phyloP scores from a whole-genome alignment of 2,797 vertebrate genomes.

The Acrocephalus scirpaceus region DNA sequence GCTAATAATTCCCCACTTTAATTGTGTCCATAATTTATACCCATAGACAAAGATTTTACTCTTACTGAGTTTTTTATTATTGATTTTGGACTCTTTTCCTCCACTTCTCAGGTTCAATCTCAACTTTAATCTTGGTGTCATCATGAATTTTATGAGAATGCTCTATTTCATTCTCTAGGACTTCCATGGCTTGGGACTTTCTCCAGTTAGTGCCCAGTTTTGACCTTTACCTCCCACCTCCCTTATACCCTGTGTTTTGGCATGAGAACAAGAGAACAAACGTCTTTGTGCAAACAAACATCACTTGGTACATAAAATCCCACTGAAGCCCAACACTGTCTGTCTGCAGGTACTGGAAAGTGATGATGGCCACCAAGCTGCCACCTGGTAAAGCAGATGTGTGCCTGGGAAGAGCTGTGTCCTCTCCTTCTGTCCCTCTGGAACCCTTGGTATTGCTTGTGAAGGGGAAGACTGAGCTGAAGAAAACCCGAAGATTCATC shows the following conservation, averaged over 20 bases:
- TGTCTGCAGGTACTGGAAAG: background rate
- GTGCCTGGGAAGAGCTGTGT: background rate
- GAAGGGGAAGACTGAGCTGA: background rate
- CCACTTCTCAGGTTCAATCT: background rate
- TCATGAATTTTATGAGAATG: background rate
- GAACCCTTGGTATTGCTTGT: background rate
- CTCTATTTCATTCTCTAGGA: background rate
- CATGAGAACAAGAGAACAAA: background rate
- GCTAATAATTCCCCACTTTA: background rate
- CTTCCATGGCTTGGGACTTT: background rate
- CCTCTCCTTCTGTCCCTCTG: background rate
- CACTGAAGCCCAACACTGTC: background rate
- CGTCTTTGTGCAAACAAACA: background rate
- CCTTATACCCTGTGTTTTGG: background rate
- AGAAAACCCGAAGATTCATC: background rate
- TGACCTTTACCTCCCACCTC: background rate
- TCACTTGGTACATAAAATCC: background rate
- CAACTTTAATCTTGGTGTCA: background rate
- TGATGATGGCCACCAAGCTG: background rate
- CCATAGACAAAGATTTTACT: background rate
- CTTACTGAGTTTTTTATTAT: background rate
- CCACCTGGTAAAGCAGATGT: background rate
- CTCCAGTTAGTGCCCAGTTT: background rate
- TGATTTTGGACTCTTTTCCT: constrained; percentile 11
- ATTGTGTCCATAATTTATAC: background rate